A percentile compares a stretch with the other conserved stretches of the same genome.
phyloP scores from a whole-genome alignment of 1,140 invertebrate species.

The Rhopalosiphum padi region DNA sequence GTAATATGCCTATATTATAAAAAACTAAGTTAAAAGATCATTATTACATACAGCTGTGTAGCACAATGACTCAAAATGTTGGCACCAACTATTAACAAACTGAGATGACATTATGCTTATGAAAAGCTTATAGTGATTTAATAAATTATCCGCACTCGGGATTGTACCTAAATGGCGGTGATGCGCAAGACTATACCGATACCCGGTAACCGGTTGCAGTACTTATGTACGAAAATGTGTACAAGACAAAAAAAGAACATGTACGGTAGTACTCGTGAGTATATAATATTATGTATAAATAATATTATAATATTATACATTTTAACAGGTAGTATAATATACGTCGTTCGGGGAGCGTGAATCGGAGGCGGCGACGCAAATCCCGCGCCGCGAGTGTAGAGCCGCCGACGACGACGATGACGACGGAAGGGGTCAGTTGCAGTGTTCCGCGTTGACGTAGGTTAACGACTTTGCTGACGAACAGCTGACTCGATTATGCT shows the following conservation, averaged over 20 bases:
- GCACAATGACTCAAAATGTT: no score
- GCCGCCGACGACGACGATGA: not conserved
- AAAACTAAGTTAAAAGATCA: not conserved
- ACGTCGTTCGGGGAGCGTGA: not conserved
- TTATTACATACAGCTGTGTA: not conserved
- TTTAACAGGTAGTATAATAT: not conserved
- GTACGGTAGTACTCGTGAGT: not conserved
- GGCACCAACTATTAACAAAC: not conserved
- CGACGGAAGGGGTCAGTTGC: conserved; percentile 56
- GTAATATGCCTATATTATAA: not conserved
- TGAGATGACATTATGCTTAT: not conserved
- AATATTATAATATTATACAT: not conserved
- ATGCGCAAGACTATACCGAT: not conserved
- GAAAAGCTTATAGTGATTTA: not conserved
- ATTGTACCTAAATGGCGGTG: not conserved
- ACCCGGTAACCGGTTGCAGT: not conserved
- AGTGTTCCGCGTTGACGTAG: conserved; percentile 58
- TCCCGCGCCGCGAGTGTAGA: not conserved
- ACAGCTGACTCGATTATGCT: conserved; percentile 55
- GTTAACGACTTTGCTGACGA: conserved; percentile 57
- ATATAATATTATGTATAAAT: not conserved
- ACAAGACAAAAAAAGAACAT: not conserved
- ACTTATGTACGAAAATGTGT: not conserved
- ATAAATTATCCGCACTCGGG: not conserved
- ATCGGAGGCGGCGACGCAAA: conserved; percentile 8